Evolutionary conservation across 2,797 vertebrate genomes (phyloP).

Genomic region (Lutjanus campechanus): DNA sequence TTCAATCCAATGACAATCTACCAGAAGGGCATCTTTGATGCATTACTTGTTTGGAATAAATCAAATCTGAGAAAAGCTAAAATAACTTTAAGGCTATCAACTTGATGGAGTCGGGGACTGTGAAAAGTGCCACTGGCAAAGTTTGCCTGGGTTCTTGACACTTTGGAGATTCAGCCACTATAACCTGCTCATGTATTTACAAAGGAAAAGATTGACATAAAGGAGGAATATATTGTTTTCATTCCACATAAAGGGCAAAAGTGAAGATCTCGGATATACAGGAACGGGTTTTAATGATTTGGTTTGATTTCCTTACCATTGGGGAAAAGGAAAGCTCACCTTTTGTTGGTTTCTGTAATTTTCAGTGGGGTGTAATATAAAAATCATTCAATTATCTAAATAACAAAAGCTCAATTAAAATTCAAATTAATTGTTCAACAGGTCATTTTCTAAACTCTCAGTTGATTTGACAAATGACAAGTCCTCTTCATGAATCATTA

Average conservation of each 20-base stretch:
- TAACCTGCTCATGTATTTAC: slow-evolving; percentile 18
- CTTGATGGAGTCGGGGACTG: slow-evolving; percentile 52
- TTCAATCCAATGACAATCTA: slow-evolving; percentile 68
- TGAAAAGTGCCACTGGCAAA: slow-evolving; percentile 58
- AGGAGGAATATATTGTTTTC: slow-evolving; percentile 15
- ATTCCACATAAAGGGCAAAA: background rate
- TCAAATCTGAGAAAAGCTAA: slow-evolving; percentile 60
- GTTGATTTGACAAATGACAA: background rate
- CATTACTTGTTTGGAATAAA: slow-evolving; percentile 74
- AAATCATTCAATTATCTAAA: background rate
- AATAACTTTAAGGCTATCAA: slow-evolving; percentile 66
- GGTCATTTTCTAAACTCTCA: background rate
- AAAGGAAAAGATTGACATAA: slow-evolving; percentile 41
- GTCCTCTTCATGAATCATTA: background rate
- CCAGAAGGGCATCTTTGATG: slow-evolving; percentile 62
- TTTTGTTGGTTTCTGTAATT: background rate
- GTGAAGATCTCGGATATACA: background rate
- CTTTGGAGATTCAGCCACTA: slow-evolving; percentile 41
- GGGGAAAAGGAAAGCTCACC: no score
- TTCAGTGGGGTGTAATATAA: background rate
- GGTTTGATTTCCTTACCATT: background rate
- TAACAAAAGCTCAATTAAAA: background rate
- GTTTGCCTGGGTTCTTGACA: slow-evolving; percentile 44
- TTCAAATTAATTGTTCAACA: background rate
- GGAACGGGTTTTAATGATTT: background rate